Conservation (phyloP, 1,140 invertebrate genomes). For the Triops cancriformis region DNA sequence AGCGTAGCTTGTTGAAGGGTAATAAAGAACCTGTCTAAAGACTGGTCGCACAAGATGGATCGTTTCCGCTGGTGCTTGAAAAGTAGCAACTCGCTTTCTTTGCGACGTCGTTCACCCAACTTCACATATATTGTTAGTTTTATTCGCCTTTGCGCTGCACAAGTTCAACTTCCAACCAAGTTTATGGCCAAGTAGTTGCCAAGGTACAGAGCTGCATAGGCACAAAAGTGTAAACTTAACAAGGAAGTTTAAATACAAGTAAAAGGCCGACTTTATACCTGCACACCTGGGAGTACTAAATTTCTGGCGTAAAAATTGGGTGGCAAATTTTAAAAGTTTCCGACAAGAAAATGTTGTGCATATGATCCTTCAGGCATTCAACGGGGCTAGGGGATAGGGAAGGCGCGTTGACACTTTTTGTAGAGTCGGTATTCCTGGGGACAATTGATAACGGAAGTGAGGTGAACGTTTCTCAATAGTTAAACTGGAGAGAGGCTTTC, state of each 20-base stretch:
- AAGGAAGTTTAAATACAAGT: background rate
- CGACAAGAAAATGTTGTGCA: no score
- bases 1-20: constrained; percentile 5
- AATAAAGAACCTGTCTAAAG: constrained; percentile 11
- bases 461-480: background rate
- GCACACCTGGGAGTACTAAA: constrained; percentile 4
- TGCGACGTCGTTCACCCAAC: background rate
- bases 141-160: background rate
- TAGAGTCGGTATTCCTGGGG: background rate
- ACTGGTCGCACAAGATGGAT: background rate
- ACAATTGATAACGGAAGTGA: constrained; percentile 1
- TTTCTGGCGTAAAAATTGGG: background rate
- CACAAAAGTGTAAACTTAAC: background rate
- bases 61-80: constrained; percentile 2
- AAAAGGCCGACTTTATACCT: background rate
- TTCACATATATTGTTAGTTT: background rate
- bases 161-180: background rate
- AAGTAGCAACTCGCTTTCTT: background rate
- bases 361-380: background rate
- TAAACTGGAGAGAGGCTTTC: background rate
- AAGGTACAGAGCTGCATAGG: background rate
- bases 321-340: background rate
- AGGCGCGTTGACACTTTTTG: background rate
- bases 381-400: background rate
- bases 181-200: background rate